A percentile compares a stretch with the other conserved stretches of the same genome.
Conservation (phyloP, 1,140 invertebrate genomes). For the Drosophila ironensis region DNA sequence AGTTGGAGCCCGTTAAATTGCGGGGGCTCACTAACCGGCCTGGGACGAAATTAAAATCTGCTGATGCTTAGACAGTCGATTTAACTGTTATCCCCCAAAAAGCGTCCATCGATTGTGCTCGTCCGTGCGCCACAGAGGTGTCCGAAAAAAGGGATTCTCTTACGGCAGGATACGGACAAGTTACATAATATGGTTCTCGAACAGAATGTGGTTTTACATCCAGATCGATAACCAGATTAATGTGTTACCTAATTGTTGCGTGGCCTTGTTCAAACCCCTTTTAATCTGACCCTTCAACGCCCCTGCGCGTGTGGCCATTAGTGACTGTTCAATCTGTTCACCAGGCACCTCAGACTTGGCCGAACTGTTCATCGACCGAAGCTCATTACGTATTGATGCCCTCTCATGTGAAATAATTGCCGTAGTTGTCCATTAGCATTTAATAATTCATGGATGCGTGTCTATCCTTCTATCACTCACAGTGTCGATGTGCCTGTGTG, state of each 20-base stretch:
- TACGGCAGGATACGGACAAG: neutral
- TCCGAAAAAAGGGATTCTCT: neutral
- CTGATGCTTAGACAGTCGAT: conserved; percentile 20
- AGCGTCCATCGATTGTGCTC: neutral
- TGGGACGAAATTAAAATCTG: conserved; percentile 64
- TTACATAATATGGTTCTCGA: neutral
- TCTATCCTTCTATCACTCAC: conserved; percentile 1
- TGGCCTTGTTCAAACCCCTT: too few relatives aligned
- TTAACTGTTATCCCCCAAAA: conserved; percentile 12
- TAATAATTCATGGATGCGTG: conserved; percentile 64
- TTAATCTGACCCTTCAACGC: neutral
- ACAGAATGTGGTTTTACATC: too few relatives aligned
- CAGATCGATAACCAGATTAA: too few relatives aligned
- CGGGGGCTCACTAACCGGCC: conserved; percentile 7
- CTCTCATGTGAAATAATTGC: conserved; percentile 75
- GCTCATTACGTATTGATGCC: conserved; percentile 70
- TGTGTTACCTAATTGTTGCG: too few relatives aligned
- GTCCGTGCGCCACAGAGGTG: neutral
- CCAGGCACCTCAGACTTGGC: conserved; percentile 33
- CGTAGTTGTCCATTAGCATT: conserved; percentile 62
- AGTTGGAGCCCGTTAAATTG: conserved; percentile 22
- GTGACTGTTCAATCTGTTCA: conserved; percentile 56
- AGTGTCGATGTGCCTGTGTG: conserved; percentile 6
- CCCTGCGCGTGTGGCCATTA: neutral
- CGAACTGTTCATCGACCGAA: conserved; percentile 17